Evolutionary conservation across 2,113 vertebrate species (phyloP).

Genomic region (Paradoxurus hermaphroditus): DNA sequence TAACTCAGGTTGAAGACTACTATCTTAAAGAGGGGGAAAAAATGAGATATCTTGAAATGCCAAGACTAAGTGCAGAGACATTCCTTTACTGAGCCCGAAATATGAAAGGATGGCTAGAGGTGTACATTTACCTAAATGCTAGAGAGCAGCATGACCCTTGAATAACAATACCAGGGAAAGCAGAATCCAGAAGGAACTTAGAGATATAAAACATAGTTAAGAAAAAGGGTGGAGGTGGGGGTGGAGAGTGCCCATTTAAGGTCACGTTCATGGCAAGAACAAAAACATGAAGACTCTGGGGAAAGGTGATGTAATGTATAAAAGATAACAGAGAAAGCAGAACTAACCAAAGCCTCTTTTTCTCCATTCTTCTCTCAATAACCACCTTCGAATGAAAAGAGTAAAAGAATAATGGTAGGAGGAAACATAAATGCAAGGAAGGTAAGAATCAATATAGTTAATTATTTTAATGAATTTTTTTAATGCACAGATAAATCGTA

Average conservation of each 20-base stretch:
- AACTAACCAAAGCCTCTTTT: neutral
- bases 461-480: constrained; percentile 35
- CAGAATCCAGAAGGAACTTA: constrained; percentile 13
- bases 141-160: neutral
- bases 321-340: constrained; percentile 34
- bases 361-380: neutral
- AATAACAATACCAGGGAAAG: neutral
- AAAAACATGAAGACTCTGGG: neutral
- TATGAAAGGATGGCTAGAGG: neutral
- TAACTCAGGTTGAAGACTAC: neutral
- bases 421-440: neutral
- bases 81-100: neutral
- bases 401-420: neutral
- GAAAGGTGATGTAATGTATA: constrained; percentile 21
- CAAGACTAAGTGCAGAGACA: neutral
- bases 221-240: neutral
- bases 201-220: neutral
- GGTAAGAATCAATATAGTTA: neutral
- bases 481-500: neutral
- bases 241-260: neutral
- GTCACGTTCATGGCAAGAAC: constrained; percentile 6
- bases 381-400: neutral
- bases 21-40: neutral
- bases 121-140: neutral
- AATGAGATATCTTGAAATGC: neutral